phyloP scores from a whole-genome alignment of 2,113 vertebrate species.

The Atherinomorus stipes region DNA sequence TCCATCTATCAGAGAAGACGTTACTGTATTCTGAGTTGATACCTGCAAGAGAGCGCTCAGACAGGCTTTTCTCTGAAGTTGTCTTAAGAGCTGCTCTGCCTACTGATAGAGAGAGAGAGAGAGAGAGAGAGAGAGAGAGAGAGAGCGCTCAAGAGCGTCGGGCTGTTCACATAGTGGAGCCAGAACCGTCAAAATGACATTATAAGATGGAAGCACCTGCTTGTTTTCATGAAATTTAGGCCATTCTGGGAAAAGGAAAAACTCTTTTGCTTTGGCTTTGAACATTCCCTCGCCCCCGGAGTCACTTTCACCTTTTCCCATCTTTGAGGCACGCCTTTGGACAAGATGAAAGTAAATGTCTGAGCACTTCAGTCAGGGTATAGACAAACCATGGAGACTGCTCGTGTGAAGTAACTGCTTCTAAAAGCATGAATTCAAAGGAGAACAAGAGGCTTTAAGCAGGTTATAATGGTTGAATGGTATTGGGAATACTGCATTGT shows the following conservation, averaged over 20 bases:
- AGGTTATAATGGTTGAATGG: slow-evolving; percentile 35
- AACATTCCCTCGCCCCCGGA: slow-evolving; percentile 34
- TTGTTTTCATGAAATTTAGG: slow-evolving; percentile 58
- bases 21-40: slow-evolving; percentile 18
- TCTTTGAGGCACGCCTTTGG: slow-evolving; percentile 54
- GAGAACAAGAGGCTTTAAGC: slow-evolving; percentile 29
- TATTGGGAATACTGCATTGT: slow-evolving; percentile 1
- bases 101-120: slow-evolving; percentile 27
- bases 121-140: slow-evolving; percentile 25
- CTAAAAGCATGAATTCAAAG: slow-evolving; percentile 55
- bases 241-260: slow-evolving; percentile 29
- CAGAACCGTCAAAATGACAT: slow-evolving; percentile 38
- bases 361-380: slow-evolving; percentile 51
- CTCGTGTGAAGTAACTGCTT: slow-evolving; percentile 50
- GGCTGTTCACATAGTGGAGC: slow-evolving; percentile 27
- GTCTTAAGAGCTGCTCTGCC: slow-evolving; percentile 34
- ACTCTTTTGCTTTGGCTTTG: slow-evolving; percentile 58
- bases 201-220: slow-evolving; percentile 41
- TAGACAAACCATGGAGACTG: slow-evolving; percentile 35
- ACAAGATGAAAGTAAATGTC: slow-evolving; percentile 71
- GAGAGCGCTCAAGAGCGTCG: slow-evolving; percentile 18
- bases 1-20: slow-evolving; percentile 49
- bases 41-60: slow-evolving; percentile 29
- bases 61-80: slow-evolving; percentile 51
- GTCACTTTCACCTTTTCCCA: slow-evolving; percentile 58